Evolutionary conservation across 2,888 invertebrate species (phyloP).

Genomic region (Macaria notata): DNA sequence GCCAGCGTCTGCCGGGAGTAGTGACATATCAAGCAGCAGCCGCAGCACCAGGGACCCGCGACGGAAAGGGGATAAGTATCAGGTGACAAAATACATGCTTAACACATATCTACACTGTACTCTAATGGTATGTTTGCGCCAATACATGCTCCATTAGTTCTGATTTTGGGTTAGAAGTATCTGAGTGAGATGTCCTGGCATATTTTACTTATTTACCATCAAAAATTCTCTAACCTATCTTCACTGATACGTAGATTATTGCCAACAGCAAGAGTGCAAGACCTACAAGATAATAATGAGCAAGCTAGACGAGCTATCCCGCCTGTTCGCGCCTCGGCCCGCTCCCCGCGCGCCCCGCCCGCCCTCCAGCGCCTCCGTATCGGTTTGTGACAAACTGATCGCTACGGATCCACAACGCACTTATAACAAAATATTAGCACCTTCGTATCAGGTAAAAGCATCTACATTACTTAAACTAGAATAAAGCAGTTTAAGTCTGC

Average conservation of each 20-base stretch:
- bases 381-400: constrained; percentile 60
- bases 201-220: no score
- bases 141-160: neutral
- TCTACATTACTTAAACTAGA: no score
- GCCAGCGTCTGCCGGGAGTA: constrained; percentile 36
- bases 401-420: constrained; percentile 48
- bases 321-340: constrained; percentile 44
- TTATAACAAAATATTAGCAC: constrained; percentile 7
- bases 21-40: constrained; percentile 52
- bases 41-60: constrained; percentile 39
- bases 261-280: constrained; percentile 58
- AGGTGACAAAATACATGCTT: constrained; percentile 31
- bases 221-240: no score
- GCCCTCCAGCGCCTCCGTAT: constrained; percentile 43
- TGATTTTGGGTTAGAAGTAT: neutral
- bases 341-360: constrained; percentile 19
- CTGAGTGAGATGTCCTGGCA: no score
- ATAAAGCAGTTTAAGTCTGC: no score
- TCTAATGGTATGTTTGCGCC: neutral
- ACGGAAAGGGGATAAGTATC: constrained; percentile 41
- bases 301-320: constrained; percentile 66
- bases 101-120: neutral
- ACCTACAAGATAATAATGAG: constrained; percentile 74
- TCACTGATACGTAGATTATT: no score
- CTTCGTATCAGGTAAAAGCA: constrained; percentile 7